Evolutionary conservation across 2,113 vertebrate species (phyloP).

Genomic region (Rhinoderma darwinii): DNA sequence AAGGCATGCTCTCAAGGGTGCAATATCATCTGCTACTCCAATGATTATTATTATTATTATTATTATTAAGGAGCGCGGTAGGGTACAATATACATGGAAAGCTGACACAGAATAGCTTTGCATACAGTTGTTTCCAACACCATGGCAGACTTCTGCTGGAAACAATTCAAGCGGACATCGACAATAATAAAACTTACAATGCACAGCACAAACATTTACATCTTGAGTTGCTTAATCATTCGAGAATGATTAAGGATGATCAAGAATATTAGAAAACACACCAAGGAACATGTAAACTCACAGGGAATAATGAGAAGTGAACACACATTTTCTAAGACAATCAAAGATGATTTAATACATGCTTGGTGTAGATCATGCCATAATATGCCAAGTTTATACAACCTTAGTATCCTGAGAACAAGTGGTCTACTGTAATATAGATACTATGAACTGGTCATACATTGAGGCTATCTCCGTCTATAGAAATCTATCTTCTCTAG

Average conservation of each 20-base stretch:
- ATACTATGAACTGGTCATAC: neutral
- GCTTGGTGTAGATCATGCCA: constrained; percentile 88
- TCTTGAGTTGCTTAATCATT: constrained; percentile 88
- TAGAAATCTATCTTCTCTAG: neutral
- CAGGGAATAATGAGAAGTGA: constrained; percentile 84
- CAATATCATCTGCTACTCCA: constrained; percentile 39
- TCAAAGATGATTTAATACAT: constrained; percentile 82
- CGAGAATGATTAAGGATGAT: constrained; percentile 83
- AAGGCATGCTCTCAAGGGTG: constrained; percentile 3
- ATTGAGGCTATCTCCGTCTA: neutral
- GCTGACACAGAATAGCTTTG: constrained; percentile 79
- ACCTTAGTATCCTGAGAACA: constrained; percentile 64
- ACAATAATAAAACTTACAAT: constrained; percentile 83
- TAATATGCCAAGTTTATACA: constrained; percentile 69
- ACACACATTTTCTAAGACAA: constrained; percentile 84
- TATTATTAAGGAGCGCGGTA: neutral
- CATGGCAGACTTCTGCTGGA: constrained; percentile 89
- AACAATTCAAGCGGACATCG: constrained; percentile 78
- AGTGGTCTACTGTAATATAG: neutral
- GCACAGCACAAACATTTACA: constrained; percentile 86
- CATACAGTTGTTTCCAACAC: constrained; percentile 91
- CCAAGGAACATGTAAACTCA: constrained; percentile 83
- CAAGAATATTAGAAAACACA: constrained; percentile 91
- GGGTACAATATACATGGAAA: constrained; percentile 55
- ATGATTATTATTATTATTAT: neutral